Conservation (phyloP, 2,113 vertebrate species). For the Corydoras maculifer region DNA sequence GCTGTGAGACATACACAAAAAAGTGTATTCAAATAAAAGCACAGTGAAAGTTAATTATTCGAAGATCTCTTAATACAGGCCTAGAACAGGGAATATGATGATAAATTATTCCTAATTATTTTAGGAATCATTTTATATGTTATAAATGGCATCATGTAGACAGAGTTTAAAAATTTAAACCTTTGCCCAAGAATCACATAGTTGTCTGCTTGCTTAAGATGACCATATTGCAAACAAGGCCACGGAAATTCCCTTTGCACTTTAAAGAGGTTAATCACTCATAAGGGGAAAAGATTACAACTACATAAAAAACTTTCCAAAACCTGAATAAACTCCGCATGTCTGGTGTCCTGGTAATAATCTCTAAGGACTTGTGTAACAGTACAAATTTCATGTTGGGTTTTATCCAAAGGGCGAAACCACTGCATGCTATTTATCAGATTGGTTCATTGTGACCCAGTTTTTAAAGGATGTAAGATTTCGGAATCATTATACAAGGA, state of each 20-base stretch:
- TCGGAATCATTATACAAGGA: conserved; percentile 5
- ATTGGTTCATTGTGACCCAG: conserved; percentile 5
- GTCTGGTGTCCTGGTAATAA: conserved; percentile 26
- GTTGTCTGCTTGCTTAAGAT: background rate
- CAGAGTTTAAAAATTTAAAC: no score
- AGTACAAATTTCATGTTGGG: conserved; percentile 11
- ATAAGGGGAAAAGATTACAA: conserved; percentile 8
- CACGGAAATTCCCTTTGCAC: background rate
- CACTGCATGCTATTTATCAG: conserved; percentile 4
- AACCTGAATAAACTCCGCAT: conserved; percentile 13
- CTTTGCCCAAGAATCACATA: no score
- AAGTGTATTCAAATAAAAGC: background rate
- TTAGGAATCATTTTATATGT: no score
- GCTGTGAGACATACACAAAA: conserved; percentile 59
- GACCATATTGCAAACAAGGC: background rate
- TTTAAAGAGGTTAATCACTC: background rate
- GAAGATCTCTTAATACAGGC: no score
- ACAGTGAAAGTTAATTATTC: no score
- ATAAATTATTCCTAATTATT: no score
- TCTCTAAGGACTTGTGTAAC: conserved; percentile 31
- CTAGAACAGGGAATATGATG: no score
- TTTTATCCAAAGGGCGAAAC: conserved; percentile 12
- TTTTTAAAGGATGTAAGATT: conserved; percentile 5
- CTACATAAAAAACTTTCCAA: conserved; percentile 10
- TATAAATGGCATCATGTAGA: no score